A percentile compares a stretch with the other conserved stretches of the same genome.
These are phyloP conservation scores for Podarcis cretensis DNA, from an alignment of 2,113 vertebrate genomes.

Conservation along the genomic window DNA sequence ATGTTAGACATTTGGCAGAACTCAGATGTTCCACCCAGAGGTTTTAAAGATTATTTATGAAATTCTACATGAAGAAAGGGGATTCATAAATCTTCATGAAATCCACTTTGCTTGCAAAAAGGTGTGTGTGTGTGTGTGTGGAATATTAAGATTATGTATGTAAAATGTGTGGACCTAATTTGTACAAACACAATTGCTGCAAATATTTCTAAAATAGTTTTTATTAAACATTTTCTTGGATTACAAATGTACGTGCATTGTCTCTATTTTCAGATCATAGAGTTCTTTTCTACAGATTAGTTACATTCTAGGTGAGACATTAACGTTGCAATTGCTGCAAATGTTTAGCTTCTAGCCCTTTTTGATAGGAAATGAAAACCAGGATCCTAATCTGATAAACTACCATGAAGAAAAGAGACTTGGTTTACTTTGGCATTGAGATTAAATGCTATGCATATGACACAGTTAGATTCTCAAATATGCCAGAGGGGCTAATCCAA, in stretches of 20 bases:
- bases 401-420: conserved; percentile 52
- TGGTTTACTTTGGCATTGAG: not conserved
- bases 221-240: no score
- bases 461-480: not conserved
- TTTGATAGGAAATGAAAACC: conserved; percentile 60
- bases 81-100: not conserved
- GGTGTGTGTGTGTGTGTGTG: no score
- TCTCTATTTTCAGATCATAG: no score
- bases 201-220: no score
- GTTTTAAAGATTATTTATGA: not conserved
- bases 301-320: no score
- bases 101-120: not conserved
- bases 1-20: not conserved
- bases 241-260: no score
- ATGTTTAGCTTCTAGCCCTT: conserved; percentile 54
- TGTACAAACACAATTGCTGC: conserved; percentile 45
- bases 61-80: not conserved
- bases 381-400: conserved; percentile 59
- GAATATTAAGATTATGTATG: conserved; percentile 18
- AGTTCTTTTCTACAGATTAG: no score
- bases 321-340: conserved; percentile 8
- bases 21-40: not conserved
- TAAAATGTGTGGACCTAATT: conserved; percentile 27
- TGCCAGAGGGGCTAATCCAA: not conserved
- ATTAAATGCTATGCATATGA: not conserved